Evolutionary conservation across 2,113 vertebrate species (phyloP).

Genomic region (Spermophilus dauricus): DNA sequence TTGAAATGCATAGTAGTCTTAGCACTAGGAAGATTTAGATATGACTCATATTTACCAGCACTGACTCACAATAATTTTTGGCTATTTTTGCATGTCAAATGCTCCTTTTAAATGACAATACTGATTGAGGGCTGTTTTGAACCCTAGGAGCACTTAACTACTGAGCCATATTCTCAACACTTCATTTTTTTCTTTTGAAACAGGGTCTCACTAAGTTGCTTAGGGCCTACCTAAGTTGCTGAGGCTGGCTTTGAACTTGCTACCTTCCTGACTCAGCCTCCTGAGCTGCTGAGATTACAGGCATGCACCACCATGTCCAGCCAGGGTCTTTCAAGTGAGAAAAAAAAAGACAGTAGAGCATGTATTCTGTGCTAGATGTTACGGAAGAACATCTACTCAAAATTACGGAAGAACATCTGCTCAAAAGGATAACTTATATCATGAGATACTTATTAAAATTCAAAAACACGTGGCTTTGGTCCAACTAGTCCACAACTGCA

Average conservation of each 20-base stretch:
- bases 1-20: background rate
- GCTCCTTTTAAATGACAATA: background rate
- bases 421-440: background rate
- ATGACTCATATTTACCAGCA: background rate
- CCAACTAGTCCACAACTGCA: background rate
- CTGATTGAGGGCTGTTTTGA: too few relatives aligned
- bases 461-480: background rate
- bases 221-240: too few relatives aligned
- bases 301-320: too few relatives aligned
- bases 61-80: background rate
- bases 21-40: background rate
- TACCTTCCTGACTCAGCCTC: too few relatives aligned
- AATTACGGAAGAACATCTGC: background rate
- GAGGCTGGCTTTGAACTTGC: too few relatives aligned
- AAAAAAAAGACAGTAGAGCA: background rate
- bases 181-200: too few relatives aligned
- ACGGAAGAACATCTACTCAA: background rate
- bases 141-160: too few relatives aligned
- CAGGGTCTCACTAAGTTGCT: too few relatives aligned
- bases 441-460: background rate
- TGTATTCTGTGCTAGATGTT: background rate
- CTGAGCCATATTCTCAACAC: too few relatives aligned
- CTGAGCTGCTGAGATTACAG: too few relatives aligned
- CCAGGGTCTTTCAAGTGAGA: too few relatives aligned
- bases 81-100: background rate